Base-by-base conservation (phyloP, 2,797 vertebrate species). In the Buceros bicornis region DNA sequence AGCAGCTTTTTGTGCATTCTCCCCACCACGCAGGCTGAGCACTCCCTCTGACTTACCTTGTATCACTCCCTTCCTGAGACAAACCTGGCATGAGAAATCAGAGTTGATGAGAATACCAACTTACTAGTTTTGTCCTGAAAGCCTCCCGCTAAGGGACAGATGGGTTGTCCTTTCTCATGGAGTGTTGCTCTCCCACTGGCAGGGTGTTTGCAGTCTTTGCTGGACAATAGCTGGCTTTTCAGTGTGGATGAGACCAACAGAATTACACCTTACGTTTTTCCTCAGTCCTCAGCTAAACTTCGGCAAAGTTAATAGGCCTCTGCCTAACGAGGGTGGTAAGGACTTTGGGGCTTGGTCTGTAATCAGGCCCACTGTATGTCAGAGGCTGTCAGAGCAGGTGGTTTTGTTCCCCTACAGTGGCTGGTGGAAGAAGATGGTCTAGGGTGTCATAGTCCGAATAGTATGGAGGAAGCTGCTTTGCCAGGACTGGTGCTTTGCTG, bases 11-110 rank as follows among this genome's bases (percentile, higher is more conserved):
- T 10, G 5, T 48, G 35, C 10, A 1, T 22, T 50, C 15, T 58
- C 12, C 3, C 5, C 31, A 45, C 6, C 6, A 26, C 0, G 4
- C 1, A 64, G 53, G 40, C 28, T 69, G 56, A 71, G 9, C 10
- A 4, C 14, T 66, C 1, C 0, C 28, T 86, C 17, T 35, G n/a
- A 42, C 11, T 25, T 50, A 4, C 5, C 28, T 42, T 19, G 5
- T 67, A 48, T 81, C 40, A 64, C 8, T 15, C 13, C 22, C 78
- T 78, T 87, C 11, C 3, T 51, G 61, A 79, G 66, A 37, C 48
- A 60, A 71, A 87, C 60, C 69, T 71, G 61, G 11, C 29, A 56
- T 25, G 43, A 81, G 48, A 92, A 71, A 53, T 66, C 70, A 66
- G 65, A 61, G 48, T 0, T 47, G 13, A 71, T 84, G 81, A 70